phyloP scores from a whole-genome alignment of 2,888 invertebrate genomes.

The Andrena flavipes region DNA sequence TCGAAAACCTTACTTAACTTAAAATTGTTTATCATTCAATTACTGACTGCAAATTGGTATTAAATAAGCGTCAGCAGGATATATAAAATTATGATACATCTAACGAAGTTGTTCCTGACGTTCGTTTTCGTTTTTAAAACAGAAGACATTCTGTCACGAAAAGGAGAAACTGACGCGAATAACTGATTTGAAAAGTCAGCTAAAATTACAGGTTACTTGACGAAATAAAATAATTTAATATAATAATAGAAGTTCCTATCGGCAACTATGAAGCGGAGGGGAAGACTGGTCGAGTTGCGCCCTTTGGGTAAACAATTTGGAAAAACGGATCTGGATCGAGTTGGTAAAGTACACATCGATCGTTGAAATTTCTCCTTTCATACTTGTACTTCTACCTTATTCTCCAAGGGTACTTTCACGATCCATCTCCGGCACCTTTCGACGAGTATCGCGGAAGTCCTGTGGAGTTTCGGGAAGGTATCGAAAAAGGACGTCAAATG shows the following conservation, averaged over 20 bases:
- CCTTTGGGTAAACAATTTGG: slow-evolving; percentile 63
- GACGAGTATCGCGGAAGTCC: slow-evolving; percentile 55
- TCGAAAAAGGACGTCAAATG: slow-evolving; percentile 70
- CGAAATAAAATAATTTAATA: slow-evolving; percentile 12
- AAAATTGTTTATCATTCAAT: neutral
- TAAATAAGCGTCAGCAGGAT: neutral
- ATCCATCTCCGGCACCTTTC: slow-evolving; percentile 71
- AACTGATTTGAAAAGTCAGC: too few relatives aligned
- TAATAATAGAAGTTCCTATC: neutral
- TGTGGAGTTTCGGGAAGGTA: slow-evolving; percentile 58
- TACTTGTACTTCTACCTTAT: neutral
- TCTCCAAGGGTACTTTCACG: slow-evolving; percentile 76
- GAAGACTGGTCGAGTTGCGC: neutral
- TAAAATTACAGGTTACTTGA: slow-evolving; percentile 48
- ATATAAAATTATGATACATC: neutral
- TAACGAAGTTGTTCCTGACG: neutral
- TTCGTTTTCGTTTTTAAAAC: slow-evolving; percentile 10
- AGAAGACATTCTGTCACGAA: neutral
- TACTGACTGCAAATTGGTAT: neutral
- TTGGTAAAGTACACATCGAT: slow-evolving; percentile 71
- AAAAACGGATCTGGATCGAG: slow-evolving; percentile 76
- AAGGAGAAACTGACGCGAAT: neutral
- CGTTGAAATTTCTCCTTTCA: slow-evolving; percentile 5
- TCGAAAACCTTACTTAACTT: too few relatives aligned
- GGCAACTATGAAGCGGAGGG: slow-evolving; percentile 9